Evolutionary conservation across 1,140 invertebrate species (phyloP).

Genomic region (Olivierus martensii): DNA sequence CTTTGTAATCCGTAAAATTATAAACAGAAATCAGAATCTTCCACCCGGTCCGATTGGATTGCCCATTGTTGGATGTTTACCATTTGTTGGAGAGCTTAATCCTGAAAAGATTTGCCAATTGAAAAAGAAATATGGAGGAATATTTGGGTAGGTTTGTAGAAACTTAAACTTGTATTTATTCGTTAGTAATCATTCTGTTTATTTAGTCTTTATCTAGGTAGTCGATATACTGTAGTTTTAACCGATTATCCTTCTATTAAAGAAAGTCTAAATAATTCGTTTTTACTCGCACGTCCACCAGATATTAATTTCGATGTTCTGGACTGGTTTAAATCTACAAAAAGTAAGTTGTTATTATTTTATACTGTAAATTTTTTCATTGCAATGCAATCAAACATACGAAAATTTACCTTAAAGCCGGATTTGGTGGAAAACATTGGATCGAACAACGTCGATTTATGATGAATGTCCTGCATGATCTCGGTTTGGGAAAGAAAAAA

Average conservation of each 20-base stretch:
- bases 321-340: no score
- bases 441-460: conserved; percentile 55
- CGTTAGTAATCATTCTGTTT: no score
- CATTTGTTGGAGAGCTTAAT: conserved; percentile 6
- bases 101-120: conserved; percentile 1
- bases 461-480: conserved; percentile 46
- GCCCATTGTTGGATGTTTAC: not conserved
- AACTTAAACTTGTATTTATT: no score
- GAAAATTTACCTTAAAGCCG: conserved; percentile 11
- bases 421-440: conserved; percentile 46
- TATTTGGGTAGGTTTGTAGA: not conserved
- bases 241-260: not conserved
- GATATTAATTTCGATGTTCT: no score
- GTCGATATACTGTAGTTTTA: conserved; percentile 19
- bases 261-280: conserved; percentile 2
- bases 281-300: not conserved
- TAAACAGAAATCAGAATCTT: not conserved
- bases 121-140: conserved; percentile 8
- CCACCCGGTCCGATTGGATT: not conserved
- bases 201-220: no score
- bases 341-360: no score
- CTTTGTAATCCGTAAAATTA: no score
- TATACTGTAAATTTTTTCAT: no score
- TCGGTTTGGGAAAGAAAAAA: conserved; percentile 56
- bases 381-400: no score